These are phyloP conservation scores for Rhopalosiphum nymphaeae DNA, from an alignment of 2,888 invertebrate species.

Conservation along the genomic window DNA sequence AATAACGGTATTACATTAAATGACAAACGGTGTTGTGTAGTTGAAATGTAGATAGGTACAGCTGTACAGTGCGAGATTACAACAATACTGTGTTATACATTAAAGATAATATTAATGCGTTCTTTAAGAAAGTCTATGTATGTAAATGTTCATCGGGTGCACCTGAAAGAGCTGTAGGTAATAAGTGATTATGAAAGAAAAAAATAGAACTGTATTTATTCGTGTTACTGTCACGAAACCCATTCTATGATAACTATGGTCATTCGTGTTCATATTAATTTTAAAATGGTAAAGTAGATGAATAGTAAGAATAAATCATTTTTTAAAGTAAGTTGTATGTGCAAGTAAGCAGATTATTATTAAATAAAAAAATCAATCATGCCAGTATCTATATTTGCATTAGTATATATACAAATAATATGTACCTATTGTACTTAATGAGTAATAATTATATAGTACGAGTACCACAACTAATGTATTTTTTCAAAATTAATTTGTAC, in stretches of 20 bases:
- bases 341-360: not conserved
- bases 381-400: not conserved
- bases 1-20: not conserved
- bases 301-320: not conserved
- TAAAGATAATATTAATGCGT: slow-evolving; percentile 2
- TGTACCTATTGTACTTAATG: no score
- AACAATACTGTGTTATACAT: not conserved
- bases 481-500: not conserved
- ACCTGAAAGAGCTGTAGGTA: not conserved
- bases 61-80: not conserved
- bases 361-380: not conserved
- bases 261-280: slow-evolving; percentile 20
- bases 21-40: not conserved
- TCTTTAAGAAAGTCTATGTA: slow-evolving; percentile 5
- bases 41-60: not conserved
- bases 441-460: not conserved
- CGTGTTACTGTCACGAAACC: slow-evolving; percentile 34
- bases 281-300: not conserved
- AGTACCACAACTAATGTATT: not conserved
- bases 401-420: not conserved
- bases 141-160: not conserved
- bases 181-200: not conserved
- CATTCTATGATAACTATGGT: not conserved
- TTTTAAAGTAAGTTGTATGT: not conserved
- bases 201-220: slow-evolving; percentile 12